A percentile compares a stretch with the other conserved stretches of the same genome.
Evolutionary conservation across 2,888 invertebrate species (phyloP).

Genomic region (Caenorhabditis auriculariae): DNA sequence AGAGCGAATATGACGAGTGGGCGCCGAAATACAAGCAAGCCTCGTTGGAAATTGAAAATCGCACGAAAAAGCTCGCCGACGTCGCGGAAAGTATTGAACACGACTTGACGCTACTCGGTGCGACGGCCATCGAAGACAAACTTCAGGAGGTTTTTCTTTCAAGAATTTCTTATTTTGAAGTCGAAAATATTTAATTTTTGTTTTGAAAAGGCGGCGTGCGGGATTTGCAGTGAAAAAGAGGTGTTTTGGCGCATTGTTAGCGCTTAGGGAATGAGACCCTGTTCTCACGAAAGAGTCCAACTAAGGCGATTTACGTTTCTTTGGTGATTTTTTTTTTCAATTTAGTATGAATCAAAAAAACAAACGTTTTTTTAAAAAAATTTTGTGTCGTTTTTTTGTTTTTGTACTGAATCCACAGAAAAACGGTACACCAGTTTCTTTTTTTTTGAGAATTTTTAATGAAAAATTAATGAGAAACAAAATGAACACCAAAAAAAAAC

Average conservation of each 20-base stretch:
- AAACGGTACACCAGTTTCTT: no score
- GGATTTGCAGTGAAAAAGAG: neutral
- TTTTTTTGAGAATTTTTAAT: no score
- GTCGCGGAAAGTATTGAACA: slow-evolving; percentile 88
- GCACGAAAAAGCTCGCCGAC: slow-evolving; percentile 86
- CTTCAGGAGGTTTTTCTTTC: slow-evolving; percentile 73
- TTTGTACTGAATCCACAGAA: neutral
- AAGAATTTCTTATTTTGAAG: neutral
- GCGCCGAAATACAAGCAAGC: slow-evolving; percentile 83
- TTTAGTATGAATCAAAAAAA: neutral
- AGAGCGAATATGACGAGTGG: slow-evolving; percentile 80
- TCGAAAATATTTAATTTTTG: no score
- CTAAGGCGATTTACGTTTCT: no score
- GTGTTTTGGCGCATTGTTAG: neutral
- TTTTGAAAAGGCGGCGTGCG: neutral
- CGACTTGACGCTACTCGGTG: slow-evolving; percentile 83
- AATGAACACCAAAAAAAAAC: no score
- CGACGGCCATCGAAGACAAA: slow-evolving; percentile 97
- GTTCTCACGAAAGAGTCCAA: no score
- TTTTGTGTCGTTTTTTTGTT: neutral
- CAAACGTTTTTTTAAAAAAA: slow-evolving; percentile 4
- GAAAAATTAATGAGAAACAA: no score
- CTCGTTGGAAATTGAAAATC: slow-evolving; percentile 77
- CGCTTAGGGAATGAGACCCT: no score
- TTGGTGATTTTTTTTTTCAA: no score